phyloP scores from a whole-genome alignment of 2,113 vertebrate species.

The Phaetusa simplex region DNA sequence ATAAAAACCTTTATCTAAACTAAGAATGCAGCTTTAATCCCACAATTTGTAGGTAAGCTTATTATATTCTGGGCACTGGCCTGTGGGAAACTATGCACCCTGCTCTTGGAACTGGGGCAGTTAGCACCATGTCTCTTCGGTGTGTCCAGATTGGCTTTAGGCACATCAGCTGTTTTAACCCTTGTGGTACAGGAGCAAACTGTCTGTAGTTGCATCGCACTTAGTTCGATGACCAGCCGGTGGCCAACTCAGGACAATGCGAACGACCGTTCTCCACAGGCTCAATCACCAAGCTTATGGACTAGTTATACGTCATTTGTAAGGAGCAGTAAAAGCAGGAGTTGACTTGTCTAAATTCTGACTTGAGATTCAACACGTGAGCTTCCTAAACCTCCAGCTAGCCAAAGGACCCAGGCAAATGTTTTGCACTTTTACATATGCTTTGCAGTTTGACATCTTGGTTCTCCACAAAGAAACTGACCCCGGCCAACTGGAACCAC shows the following conservation, averaged over 20 bases:
- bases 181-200: background rate
- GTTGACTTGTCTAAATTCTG: background rate
- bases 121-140: background rate
- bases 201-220: background rate
- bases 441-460: background rate
- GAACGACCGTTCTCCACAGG: background rate
- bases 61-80: background rate
- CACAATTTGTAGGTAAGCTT: background rate
- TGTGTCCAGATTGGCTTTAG: background rate
- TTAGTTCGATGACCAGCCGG: accelerated
- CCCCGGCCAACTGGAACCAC: background rate
- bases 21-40: background rate
- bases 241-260: background rate
- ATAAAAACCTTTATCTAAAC: background rate
- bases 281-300: background rate
- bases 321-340: background rate
- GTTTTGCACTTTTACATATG: background rate
- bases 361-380: background rate
- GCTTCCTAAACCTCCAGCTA: background rate
- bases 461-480: background rate
- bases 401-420: background rate
- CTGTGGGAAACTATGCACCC: background rate
- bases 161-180: background rate
- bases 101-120: background rate
- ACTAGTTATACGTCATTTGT: background rate